Conservation (phyloP, 1,140 invertebrate species). For the Amphibalanus amphitrite region DNA sequence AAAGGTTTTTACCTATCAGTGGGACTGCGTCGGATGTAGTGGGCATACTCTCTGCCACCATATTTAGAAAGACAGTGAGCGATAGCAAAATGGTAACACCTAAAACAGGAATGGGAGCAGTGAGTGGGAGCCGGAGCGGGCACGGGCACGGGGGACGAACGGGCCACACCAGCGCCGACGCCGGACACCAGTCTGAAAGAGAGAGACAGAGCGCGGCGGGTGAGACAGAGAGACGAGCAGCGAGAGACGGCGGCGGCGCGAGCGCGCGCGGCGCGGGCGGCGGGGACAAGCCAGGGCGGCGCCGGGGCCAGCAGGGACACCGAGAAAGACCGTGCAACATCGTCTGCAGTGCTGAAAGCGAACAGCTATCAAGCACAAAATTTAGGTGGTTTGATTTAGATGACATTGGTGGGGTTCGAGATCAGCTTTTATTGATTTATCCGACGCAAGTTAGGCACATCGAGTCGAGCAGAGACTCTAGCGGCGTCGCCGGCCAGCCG, state of each 20-base stretch:
- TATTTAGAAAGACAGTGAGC: conserved; percentile 50
- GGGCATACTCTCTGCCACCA: conserved; percentile 44
- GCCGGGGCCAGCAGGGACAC: neutral
- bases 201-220: neutral
- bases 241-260: neutral
- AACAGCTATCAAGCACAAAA: neutral
- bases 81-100: conserved; percentile 53
- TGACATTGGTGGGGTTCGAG: neutral
- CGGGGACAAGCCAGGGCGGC: neutral
- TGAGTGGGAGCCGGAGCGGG: neutral
- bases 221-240: neutral
- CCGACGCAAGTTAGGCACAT: neutral
- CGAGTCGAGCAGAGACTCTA: neutral
- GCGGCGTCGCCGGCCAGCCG: neutral
- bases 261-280: too few relatives aligned
- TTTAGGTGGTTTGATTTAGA: neutral
- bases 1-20: conserved; percentile 55
- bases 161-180: too few relatives aligned
- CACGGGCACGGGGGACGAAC: neutral
- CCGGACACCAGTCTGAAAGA: neutral
- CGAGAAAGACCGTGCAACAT: neutral
- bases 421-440: neutral
- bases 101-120: conserved; percentile 23
- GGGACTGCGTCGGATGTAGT: conserved; percentile 56
- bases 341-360: neutral